Evolutionary conservation across 2,797 vertebrate species (phyloP), one percentile per base, ranked within the genome.

Genomic region (Agapornis canus): DNA sequence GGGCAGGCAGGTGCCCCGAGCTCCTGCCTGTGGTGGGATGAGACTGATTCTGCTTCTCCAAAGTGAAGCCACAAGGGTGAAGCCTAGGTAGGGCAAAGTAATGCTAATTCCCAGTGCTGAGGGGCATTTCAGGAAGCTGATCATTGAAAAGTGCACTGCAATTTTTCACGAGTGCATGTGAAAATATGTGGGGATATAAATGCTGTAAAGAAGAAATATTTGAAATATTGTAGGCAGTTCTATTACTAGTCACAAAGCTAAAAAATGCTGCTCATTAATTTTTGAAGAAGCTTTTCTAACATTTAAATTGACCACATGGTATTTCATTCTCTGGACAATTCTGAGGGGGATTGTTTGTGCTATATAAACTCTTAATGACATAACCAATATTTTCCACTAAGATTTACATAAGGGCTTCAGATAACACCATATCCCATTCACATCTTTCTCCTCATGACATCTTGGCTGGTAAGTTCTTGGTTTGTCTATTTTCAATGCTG

Each of bases 401-500:
- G 35, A 32, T n/a, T 91, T 87, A n/a, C 1, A 2, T 11, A 25
- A 60, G 19, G 19, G 27, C 25, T 82, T 92, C 69, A 73, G 47
- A 32, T 18, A 59, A 22, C 4, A 59, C n/a, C 40, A 66, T 51
- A 66, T 43, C 51, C 63, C 60, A 21, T 72, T 87, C 78, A 73
- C 48, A 64, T 64, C 45, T 35, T 92, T 75, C 51, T 45, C 35
- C 56, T 68, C 6, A 7, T n/a, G 35, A 61, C 13, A 23, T 15
- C 19, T 56, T 52, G 13, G 26, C 26, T 89, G 29, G 3, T 66
- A 60, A 70, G 35, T 37, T 49, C 51, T 86, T 56, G 13, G 20
- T 48, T 79, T 69, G 40, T 15, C 49, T 76, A 20, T 51, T 94
- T 95, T 86, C 73, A 82, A 61, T 65, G 90, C 35, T 81, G 17